phyloP scores from a whole-genome alignment of 2,888 invertebrate species.

The Netelia melanura region DNA sequence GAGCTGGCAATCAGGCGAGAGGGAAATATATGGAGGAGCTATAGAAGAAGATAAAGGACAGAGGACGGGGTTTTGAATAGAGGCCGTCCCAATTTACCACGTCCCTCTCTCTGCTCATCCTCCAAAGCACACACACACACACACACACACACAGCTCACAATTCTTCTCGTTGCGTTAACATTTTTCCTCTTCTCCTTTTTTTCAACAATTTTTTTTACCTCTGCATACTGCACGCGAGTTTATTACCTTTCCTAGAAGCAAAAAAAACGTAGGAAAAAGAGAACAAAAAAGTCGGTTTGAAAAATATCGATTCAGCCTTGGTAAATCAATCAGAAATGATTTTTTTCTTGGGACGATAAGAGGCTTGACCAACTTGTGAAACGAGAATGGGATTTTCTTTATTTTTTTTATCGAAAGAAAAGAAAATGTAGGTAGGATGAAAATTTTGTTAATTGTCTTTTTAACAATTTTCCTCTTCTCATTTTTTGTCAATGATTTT shows the following conservation, averaged over 20 bases:
- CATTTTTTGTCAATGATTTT: background rate
- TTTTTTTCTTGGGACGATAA: background rate
- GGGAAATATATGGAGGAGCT: constrained; percentile 2
- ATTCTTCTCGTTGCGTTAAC: background rate
- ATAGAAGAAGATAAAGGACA: constrained; percentile 9
- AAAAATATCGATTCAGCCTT: constrained; percentile 3
- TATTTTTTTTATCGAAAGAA: too few relatives aligned
- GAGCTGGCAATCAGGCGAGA: constrained; percentile 29
- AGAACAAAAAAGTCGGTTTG: too few relatives aligned
- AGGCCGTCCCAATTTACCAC: constrained; percentile 21
- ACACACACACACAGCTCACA: background rate
- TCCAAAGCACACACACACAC: constrained; percentile 6
- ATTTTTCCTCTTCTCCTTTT: constrained; percentile 16
- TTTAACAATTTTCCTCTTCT: constrained; percentile 11
- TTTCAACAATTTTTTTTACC: too few relatives aligned
- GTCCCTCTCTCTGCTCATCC: constrained; percentile 2
- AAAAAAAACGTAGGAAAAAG: too few relatives aligned
- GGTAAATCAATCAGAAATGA: constrained; percentile 15
- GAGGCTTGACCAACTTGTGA: background rate
- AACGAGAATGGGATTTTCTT: background rate
- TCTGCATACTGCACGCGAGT: too few relatives aligned
- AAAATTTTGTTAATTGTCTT: too few relatives aligned
- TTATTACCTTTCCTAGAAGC: too few relatives aligned
- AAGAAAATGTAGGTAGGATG: too few relatives aligned
- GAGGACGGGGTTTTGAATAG: constrained; percentile 27